Conservation (phyloP, 2,888 invertebrate genomes). For the Spodoptera littoralis region DNA sequence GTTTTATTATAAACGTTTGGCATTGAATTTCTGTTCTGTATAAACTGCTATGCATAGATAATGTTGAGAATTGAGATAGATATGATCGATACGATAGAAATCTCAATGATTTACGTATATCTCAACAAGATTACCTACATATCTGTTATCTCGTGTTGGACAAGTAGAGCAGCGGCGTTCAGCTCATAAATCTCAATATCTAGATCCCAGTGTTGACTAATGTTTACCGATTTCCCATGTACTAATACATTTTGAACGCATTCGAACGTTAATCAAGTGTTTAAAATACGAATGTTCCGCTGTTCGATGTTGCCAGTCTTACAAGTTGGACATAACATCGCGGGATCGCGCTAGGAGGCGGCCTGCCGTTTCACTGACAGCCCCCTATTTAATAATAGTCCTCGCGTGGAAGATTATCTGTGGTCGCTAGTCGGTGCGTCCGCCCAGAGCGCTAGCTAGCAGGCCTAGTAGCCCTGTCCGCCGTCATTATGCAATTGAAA, state of each 20-base stretch:
- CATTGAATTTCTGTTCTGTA: constrained; percentile 8
- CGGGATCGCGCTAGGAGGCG: constrained; percentile 65
- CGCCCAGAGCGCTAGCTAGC: constrained; percentile 74
- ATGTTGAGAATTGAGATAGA: constrained; percentile 22
- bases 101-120: constrained; percentile 35
- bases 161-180: constrained; percentile 22
- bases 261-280: constrained; percentile 57
- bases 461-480: constrained; percentile 82
- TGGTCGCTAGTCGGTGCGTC: constrained; percentile 65
- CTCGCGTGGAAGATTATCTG: constrained; percentile 81
- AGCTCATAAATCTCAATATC: constrained; percentile 40
- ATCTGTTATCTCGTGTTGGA: constrained; percentile 42
- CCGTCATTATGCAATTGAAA: constrained; percentile 89
- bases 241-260: constrained; percentile 35
- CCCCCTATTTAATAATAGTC: constrained; percentile 85
- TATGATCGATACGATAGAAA: constrained; percentile 36
- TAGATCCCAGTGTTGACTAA: constrained; percentile 26
- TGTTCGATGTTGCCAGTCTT: constrained; percentile 42
- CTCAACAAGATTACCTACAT: constrained; percentile 34
- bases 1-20: constrained; percentile 20
- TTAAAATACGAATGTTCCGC: constrained; percentile 53
- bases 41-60: constrained; percentile 25
- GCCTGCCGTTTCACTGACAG: constrained; percentile 75
- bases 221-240: constrained; percentile 36
- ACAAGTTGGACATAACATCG: constrained; percentile 53